Conservation (phyloP, 2,797 vertebrate species). For the Onychomys arenicola region DNA sequence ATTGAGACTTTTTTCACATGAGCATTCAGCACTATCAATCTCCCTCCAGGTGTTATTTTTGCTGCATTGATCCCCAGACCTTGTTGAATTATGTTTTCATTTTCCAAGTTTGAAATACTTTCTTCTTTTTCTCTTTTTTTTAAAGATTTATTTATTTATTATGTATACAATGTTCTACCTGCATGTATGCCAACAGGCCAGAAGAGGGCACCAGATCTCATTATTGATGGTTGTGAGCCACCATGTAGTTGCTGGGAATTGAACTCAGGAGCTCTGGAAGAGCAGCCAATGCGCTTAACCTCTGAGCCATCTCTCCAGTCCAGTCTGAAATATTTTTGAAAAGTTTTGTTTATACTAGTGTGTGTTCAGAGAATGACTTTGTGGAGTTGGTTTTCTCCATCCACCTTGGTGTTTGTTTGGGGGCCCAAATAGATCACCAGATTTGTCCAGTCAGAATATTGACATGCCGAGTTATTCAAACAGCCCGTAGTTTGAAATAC, state of each 20-base stretch:
- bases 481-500: not conserved
- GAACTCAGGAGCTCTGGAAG: not conserved
- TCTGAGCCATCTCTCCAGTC: not conserved
- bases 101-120: not conserved
- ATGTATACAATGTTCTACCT: not conserved
- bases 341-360: not conserved
- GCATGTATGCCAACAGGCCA: not conserved
- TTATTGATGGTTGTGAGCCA: not conserved
- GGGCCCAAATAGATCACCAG: not conserved
- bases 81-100: constrained; percentile 28
- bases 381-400: not conserved
- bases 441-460: not conserved
- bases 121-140: not conserved
- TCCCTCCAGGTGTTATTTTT: constrained; percentile 9
- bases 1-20: not conserved
- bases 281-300: not conserved
- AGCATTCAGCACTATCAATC: not conserved
- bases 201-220: not conserved
- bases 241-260: not conserved
- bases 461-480: too few relatives aligned
- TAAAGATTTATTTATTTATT: not conserved
- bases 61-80: not conserved
- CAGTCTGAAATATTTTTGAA: not conserved
- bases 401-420: too few relatives aligned
- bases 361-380: not conserved